phyloP scores from a whole-genome alignment of 1,140 invertebrate genomes.

The Cherax quadricarinatus region DNA sequence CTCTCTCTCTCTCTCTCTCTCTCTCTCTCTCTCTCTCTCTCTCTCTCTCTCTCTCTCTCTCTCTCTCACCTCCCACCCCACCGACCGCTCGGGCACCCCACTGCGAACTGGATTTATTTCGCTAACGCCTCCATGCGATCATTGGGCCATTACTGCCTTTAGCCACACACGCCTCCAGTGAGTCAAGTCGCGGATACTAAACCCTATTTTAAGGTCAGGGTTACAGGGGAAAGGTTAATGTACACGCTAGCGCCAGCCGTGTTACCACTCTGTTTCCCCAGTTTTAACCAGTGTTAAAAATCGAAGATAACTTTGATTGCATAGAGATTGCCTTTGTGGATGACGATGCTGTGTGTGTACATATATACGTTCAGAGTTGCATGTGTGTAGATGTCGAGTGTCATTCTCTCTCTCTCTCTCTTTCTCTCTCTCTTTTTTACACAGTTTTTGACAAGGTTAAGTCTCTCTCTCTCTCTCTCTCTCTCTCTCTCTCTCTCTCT shows the following conservation, averaged over 20 bases:
- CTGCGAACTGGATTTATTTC: constrained; percentile 61
- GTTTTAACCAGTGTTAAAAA: background rate
- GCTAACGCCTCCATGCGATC: constrained; percentile 65
- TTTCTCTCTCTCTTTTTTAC: too few species aligned
- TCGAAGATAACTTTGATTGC: background rate
- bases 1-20: background rate
- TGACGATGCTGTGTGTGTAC: too few species aligned
- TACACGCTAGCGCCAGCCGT: background rate
- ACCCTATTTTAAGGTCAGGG: constrained; percentile 3
- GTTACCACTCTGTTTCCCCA: background rate
- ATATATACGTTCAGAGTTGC: too few species aligned
- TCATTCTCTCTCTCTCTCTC: too few species aligned
- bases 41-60: background rate
- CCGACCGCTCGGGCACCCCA: constrained; percentile 20
- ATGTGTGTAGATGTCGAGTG: too few species aligned
- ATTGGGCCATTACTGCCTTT: constrained; percentile 63
- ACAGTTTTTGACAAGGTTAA: too few species aligned
- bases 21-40: background rate
- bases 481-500: too few species aligned
- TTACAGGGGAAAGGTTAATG: constrained; percentile 5
- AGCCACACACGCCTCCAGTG: background rate
- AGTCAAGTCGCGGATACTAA: constrained; percentile 5
- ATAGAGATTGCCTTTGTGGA: background rate
- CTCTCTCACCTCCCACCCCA: background rate
- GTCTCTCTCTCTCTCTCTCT: too few species aligned